phyloP scores from a whole-genome alignment of 1,140 invertebrate genomes.

The Halesus radiatus region DNA sequence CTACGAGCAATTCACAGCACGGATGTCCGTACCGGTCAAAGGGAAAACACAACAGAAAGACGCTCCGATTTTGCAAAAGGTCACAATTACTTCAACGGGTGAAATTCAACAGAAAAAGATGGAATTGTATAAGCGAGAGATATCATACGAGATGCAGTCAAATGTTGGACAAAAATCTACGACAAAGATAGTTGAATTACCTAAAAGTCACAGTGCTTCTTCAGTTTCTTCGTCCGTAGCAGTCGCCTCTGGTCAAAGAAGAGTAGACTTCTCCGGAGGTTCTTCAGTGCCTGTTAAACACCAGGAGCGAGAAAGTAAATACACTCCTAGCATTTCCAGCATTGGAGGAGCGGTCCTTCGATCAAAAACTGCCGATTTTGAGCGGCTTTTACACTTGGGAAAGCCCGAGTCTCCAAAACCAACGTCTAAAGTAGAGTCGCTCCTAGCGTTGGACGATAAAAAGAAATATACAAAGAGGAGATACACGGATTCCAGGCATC shows the following conservation, averaged over 20 bases:
- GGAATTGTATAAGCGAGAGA: constrained; percentile 63
- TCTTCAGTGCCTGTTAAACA: constrained; percentile 17
- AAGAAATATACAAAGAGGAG: constrained; percentile 76
- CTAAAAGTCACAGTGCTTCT: constrained; percentile 58
- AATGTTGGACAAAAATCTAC: constrained; percentile 53
- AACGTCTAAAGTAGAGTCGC: constrained; percentile 59
- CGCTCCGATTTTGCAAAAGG: constrained; percentile 70
- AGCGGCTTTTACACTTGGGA: constrained; percentile 70
- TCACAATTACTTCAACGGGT: constrained; percentile 72
- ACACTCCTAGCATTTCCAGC: constrained; percentile 75
- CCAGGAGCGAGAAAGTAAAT: constrained; percentile 61
- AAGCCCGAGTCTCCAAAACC: constrained; percentile 61
- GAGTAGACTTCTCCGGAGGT: constrained; percentile 50
- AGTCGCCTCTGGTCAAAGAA: constrained; percentile 49
- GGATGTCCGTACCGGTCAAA: constrained; percentile 56
- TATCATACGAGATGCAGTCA: constrained; percentile 60
- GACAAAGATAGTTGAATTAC: constrained; percentile 56
- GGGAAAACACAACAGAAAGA: constrained; percentile 59
- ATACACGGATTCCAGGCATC: constrained; percentile 75
- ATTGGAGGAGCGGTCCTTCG: constrained; percentile 77
- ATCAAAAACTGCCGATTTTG: constrained; percentile 79
- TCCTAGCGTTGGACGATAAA: constrained; percentile 65
- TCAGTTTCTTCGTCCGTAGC: constrained; percentile 54
- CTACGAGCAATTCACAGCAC: constrained; percentile 53
- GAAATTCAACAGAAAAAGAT: constrained; percentile 69